Evolutionary conservation across 2,888 invertebrate genomes (phyloP).

Genomic region (Sialis lutaria): DNA sequence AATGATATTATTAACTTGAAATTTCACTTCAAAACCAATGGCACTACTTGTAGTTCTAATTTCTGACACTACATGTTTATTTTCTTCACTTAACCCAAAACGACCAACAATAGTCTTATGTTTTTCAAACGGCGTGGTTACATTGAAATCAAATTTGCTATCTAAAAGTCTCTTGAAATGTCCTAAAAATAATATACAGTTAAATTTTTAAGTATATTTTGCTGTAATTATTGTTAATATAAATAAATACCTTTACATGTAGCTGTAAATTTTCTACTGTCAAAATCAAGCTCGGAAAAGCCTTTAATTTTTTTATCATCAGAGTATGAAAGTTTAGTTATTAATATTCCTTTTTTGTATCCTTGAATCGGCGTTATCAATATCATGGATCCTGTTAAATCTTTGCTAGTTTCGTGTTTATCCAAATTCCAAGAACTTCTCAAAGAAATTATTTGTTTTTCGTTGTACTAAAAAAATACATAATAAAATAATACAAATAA

Average conservation of each 20-base stretch:
- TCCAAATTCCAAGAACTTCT: conserved; percentile 53
- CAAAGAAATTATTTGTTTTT: conserved; percentile 46
- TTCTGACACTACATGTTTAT: conserved; percentile 55
- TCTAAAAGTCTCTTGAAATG: conserved; percentile 54
- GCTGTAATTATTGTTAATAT: not conserved
- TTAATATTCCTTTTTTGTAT: conserved; percentile 47
- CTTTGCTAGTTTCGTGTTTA: conserved; percentile 33
- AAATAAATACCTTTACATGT: conserved; percentile 36
- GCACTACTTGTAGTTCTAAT: conserved; percentile 49
- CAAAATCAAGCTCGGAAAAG: conserved; percentile 49
- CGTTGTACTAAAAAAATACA: conserved; percentile 36
- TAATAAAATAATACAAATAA: conserved; percentile 4
- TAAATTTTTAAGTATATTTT: not conserved
- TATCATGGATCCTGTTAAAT: conserved; percentile 47
- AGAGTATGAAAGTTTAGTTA: conserved; percentile 44
- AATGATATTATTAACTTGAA: conserved; percentile 39
- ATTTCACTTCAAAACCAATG: conserved; percentile 48
- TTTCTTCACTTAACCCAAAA: conserved; percentile 53
- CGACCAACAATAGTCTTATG: conserved; percentile 44
- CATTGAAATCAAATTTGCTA: conserved; percentile 56
- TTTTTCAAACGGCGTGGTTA: conserved; percentile 55
- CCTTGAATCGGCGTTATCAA: conserved; percentile 51
- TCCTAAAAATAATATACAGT: conserved; percentile 24
- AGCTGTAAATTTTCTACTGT: conserved; percentile 48
- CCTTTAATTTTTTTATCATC: conserved; percentile 48